Evolutionary conservation across 1,140 invertebrate genomes (phyloP), one percentile per base, ranked within the genome.

Genomic region (Cydia pomonella): DNA sequence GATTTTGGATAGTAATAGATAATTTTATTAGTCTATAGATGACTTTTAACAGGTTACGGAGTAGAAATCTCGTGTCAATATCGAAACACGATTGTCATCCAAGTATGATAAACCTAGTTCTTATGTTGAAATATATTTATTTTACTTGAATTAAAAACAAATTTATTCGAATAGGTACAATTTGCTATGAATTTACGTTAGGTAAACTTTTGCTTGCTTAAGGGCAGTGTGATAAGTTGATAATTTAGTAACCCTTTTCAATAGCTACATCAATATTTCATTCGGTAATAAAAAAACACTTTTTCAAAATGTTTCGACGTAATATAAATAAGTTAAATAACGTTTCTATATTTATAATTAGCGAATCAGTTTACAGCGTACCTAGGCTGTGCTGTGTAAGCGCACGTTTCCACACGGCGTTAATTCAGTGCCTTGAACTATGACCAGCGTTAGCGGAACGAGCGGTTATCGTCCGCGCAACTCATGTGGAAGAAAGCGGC

Each of bases 11-110:
- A 88, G 89, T 90, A 90, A 91, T 90, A 91, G 87, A 84, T 86
- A 89, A 90, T 91, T 91, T 91, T 91, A 91, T 91, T 90, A 90
- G 86, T 87, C 82, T 89, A 90, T 85, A 87, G 86, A 90, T 87
- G 85, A 85, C 86, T 87, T 92, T 86, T 87, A 87, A 90, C 84
- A 85, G 85, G 80, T 85, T 79, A 79, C 77, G 79, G 27, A 82
- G 82, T 80, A 78, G 79, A 84, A 81, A 84, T 79, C 78, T 81
- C 75, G 75, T 73, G 73, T 79, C 78, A 77, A 77, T 82, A 82
- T 77, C 82, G 83, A 79, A 78, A 64, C 59, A 69, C 73, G 79
- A 80, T 75, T 81, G 78, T 84, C 77, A 78, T 82, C 69, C 75
- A 77, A 76, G 80, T 69, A 75, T 44, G 79, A 71, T 75, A 41